These are phyloP conservation scores for Drosophila formosana DNA, from an alignment of 2,888 invertebrate genomes.

Conservation along the genomic window DNA sequence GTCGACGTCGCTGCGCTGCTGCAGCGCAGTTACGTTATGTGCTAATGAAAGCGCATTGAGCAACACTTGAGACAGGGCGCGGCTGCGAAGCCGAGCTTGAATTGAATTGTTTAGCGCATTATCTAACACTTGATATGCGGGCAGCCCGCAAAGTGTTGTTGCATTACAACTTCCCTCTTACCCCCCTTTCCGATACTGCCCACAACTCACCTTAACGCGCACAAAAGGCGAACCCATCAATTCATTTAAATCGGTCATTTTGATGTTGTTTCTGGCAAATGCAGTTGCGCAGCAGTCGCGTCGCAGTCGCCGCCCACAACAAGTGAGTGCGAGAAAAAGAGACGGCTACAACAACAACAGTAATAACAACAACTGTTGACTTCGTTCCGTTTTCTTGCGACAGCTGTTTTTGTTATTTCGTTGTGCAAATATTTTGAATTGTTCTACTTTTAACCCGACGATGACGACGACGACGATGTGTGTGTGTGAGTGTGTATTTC, in stretches of 20 bases:
- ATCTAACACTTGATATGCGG: constrained; percentile 34
- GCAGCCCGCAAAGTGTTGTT: constrained; percentile 46
- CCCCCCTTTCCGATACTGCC: background rate
- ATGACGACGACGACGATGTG: background rate
- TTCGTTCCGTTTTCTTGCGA: constrained; percentile 24
- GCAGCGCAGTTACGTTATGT: constrained; percentile 24
- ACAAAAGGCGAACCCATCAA: constrained; percentile 84
- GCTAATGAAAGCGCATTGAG: constrained; percentile 55
- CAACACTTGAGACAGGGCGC: constrained; percentile 26
- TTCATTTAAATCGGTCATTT: constrained; percentile 84
- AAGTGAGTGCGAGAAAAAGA: background rate
- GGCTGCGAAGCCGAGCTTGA: constrained; percentile 18
- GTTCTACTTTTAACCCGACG: constrained; percentile 62
- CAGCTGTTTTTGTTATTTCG: constrained; percentile 70
- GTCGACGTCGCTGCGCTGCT: constrained; percentile 3
- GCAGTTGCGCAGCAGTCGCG: constrained; percentile 45
- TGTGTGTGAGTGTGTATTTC: constrained; percentile 26
- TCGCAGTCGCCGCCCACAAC: constrained; percentile 29
- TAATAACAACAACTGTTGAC: background rate
- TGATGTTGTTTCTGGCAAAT: constrained; percentile 31
- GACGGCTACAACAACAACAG: constrained; percentile 9
- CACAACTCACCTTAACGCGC: constrained; percentile 83
- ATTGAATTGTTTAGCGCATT: constrained; percentile 22
- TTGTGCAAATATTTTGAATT: constrained; percentile 61
- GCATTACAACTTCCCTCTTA: background rate